A percentile compares a stretch with the other conserved stretches of the same genome.
Evolutionary conservation across 1,140 invertebrate species (phyloP).

Genomic region (Cotesia chilonis): DNA sequence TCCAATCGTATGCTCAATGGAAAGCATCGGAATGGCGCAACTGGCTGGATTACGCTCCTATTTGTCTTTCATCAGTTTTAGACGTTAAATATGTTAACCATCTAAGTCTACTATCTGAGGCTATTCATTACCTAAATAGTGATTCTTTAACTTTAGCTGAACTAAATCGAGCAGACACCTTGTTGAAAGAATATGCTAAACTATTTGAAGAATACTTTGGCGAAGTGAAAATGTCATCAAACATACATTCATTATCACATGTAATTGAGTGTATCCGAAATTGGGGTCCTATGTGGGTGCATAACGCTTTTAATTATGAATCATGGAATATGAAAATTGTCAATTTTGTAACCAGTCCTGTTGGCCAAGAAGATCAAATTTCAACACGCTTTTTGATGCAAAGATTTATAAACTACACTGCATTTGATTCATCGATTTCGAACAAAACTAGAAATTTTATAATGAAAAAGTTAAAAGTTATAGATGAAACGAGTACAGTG

Average conservation of each 20-base stretch:
- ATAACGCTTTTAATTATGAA: not conserved
- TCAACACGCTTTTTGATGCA: not conserved
- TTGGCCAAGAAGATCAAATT: not conserved
- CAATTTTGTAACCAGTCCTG: not conserved
- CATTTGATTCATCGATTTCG: too few relatives aligned
- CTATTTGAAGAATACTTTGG: conserved; percentile 5
- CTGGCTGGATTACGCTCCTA: conserved; percentile 21
- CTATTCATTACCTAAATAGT: not conserved
- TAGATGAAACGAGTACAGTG: not conserved
- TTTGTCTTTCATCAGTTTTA: not conserved
- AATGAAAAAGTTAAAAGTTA: not conserved
- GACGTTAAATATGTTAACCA: not conserved
- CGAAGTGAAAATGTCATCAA: not conserved
- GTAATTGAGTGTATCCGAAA: not conserved
- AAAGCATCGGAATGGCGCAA: conserved; percentile 17
- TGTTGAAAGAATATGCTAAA: not conserved
- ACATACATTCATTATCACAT: conserved; percentile 2
- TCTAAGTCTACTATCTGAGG: not conserved
- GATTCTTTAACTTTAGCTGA: not conserved
- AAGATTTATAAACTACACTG: too few relatives aligned
- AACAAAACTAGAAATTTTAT: not conserved
- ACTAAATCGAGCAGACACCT: not conserved
- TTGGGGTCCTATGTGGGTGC: conserved; percentile 6
- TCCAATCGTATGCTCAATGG: not conserved
- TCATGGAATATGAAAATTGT: not conserved